These are phyloP conservation scores for Cyphomyrus discorhynchus DNA, from an alignment of 2,113 vertebrate genomes.

Conservation along the genomic window DNA sequence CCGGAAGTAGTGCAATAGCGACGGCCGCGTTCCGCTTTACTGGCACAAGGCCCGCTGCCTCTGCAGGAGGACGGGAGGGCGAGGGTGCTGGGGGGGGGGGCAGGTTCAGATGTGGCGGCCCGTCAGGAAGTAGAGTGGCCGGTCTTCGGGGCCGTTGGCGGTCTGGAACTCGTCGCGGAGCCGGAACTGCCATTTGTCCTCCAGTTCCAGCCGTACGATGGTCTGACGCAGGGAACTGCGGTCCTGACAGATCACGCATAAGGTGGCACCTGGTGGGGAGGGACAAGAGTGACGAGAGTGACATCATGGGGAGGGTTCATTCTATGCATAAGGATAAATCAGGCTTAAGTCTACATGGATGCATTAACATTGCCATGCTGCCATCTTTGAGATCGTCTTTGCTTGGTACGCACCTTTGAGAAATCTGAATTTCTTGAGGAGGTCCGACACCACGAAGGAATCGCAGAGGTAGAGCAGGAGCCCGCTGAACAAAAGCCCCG, in stretches of 20 bases:
- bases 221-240: slow-evolving; percentile 91
- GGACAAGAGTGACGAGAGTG: background rate
- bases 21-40: background rate
- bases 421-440: slow-evolving; percentile 88
- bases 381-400: background rate
- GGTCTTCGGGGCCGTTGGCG: slow-evolving; percentile 90
- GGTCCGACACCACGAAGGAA: slow-evolving; percentile 86
- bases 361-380: background rate
- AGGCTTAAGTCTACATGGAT: background rate
- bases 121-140: slow-evolving; percentile 90
- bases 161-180: slow-evolving; percentile 96
- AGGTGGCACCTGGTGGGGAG: slow-evolving; percentile 76
- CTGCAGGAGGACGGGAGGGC: background rate
- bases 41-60: background rate
- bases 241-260: slow-evolving; percentile 96
- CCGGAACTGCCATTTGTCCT: slow-evolving; percentile 97
- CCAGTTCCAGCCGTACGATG: slow-evolving; percentile 86
- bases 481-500: slow-evolving; percentile 86
- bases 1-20: slow-evolving; percentile 6
- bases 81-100: background rate
- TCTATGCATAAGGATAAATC: background rate
- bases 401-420: slow-evolving; percentile 79
- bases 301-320: background rate
- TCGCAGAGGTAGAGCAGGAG: slow-evolving; percentile 94
- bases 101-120: slow-evolving; percentile 79